Evolutionary conservation across 1,140 invertebrate species (phyloP).

Genomic region (Diabrotica virgifera): DNA sequence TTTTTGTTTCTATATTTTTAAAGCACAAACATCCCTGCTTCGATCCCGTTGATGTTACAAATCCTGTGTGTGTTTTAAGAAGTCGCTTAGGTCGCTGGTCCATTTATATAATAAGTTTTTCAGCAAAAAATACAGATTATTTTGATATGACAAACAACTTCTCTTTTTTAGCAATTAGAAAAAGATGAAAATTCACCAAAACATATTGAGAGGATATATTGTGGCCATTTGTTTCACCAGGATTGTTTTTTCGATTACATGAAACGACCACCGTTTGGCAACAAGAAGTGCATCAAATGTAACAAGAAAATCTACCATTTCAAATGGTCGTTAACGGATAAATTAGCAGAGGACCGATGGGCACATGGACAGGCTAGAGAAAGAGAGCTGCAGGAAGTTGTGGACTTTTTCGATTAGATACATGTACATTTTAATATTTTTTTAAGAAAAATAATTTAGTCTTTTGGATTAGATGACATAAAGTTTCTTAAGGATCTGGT

Average conservation of each 20-base stretch:
- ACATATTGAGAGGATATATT: slow-evolving; percentile 71
- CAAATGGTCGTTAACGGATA: slow-evolving; percentile 70
- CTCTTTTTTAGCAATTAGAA: slow-evolving; percentile 49
- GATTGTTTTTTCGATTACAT: slow-evolving; percentile 69
- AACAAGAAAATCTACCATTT: slow-evolving; percentile 68
- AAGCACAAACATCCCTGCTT: no score
- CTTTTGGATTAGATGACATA: no score
- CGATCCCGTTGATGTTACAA: no score
- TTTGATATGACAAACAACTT: not conserved
- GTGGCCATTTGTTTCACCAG: slow-evolving; percentile 73
- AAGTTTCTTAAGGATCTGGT: no score
- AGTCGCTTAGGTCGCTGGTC: no score
- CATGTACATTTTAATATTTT: not conserved
- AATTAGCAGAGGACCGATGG: slow-evolving; percentile 72
- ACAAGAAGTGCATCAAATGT: slow-evolving; percentile 57
- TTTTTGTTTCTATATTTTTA: no score
- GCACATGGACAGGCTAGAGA: slow-evolving; percentile 73
- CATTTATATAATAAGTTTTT: no score
- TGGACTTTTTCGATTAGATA: slow-evolving; percentile 59
- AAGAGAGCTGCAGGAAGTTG: slow-evolving; percentile 71
- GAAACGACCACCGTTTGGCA: slow-evolving; percentile 74
- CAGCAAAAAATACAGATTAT: no score
- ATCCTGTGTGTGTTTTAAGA: no score
- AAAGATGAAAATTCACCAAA: slow-evolving; percentile 57
- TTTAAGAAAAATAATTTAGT: no score